Evolutionary conservation across 2,797 vertebrate genomes (phyloP).

Genomic region (Limosa lapponica): DNA sequence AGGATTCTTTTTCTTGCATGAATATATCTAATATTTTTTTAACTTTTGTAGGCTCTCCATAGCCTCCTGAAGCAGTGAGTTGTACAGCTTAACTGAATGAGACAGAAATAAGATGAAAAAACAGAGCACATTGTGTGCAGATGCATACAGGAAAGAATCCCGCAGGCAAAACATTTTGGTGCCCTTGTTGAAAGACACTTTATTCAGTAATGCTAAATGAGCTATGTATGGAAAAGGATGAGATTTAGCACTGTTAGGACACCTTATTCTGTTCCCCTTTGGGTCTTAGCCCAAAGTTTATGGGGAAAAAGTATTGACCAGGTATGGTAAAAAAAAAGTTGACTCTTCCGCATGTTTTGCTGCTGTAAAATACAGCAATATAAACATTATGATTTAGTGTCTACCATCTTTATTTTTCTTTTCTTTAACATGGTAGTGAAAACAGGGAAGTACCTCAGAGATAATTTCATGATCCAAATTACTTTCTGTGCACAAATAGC

Average conservation of each 20-base stretch:
- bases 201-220: not conserved
- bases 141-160: not conserved
- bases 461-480: slow-evolving; percentile 6
- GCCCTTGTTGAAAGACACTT: not conserved
- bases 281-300: not conserved
- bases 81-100: not conserved
- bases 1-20: not conserved
- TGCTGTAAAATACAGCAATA: not conserved
- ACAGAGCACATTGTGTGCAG: not conserved
- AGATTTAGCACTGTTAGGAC: not conserved
- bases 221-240: not conserved
- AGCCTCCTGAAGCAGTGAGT: not conserved
- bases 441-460: not conserved
- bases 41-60: not conserved
- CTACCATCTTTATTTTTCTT: not conserved
- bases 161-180: not conserved
- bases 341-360: not conserved
- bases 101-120: not conserved
- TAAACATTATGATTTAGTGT: not conserved
- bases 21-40: not conserved
- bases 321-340: not conserved
- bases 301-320: not conserved
- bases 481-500: slow-evolving; percentile 24
- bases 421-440: not conserved
- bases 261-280: not conserved